Base-by-base conservation (phyloP, 2,797 vertebrate species). In the Melanotaenia boesemani region DNA sequence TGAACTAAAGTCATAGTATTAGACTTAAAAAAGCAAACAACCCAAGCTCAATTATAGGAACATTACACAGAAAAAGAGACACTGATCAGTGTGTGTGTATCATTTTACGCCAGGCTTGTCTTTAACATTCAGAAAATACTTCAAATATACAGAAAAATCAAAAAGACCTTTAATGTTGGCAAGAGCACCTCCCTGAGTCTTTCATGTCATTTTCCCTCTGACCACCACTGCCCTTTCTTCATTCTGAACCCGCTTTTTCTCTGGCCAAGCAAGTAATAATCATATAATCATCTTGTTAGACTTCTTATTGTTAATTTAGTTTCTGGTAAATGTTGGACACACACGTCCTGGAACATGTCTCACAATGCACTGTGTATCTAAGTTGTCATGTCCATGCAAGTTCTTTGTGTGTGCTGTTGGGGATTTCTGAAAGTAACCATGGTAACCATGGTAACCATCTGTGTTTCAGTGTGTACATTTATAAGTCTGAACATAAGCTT, bases 301-400 rank as follows among this genome's bases (percentile, higher is more conserved):
- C 36, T 81, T 82, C 73, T 76, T 75, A 71, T 82, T 89, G 86
- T 88, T 84, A 92, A 90, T 87, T 70, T 67, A 59, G 63, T 87
- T 90, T 89, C 88, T 89, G 85, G 87, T 93, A 90, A 90, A 88
- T 80, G 76, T 30, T 76, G 72, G 60, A 76, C 60, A 77, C 63
- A 75, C 70, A 78, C 39, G 66, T 76, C 52, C 80, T 61, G 67
- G 63, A 84, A 80, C 63, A 78, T 78, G 69, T 24, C 8, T 68
- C 74, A 60, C 37, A 60, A 59, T 32, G 66, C 26, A 48, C 57
- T 56, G 37, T 70, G 67, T 65, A 63, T 69, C 71, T 70, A 24
- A 44, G 13, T 75, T 76, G 20, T 50, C 37, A 24, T 73, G 60
- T 79, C 73, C 32, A 74, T 66, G 57, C 10, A 1, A 77, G 16